Evolutionary conservation across 2,113 vertebrate species (phyloP).

Genomic region (Paradisaea rubra): DNA sequence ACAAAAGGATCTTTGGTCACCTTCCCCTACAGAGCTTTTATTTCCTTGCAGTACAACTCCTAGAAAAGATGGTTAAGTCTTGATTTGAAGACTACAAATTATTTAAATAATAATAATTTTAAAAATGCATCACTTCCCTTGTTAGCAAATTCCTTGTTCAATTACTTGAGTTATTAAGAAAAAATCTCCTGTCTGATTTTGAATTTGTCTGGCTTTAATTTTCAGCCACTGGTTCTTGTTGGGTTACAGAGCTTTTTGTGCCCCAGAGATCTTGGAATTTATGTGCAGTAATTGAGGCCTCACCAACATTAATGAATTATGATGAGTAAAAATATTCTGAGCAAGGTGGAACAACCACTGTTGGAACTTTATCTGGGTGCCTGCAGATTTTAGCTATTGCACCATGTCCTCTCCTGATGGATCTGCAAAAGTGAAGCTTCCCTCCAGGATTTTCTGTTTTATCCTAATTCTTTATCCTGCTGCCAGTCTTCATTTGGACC

Average conservation of each 20-base stretch:
- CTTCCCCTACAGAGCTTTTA: not conserved
- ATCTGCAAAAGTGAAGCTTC: not conserved
- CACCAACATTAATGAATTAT: not conserved
- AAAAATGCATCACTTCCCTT: not conserved
- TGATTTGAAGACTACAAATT: not conserved
- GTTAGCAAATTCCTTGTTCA: not conserved
- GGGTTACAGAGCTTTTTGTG: not conserved
- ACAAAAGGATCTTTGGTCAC: not conserved
- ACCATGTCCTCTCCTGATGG: not conserved
- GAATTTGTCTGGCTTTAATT: slow-evolving; percentile 1
- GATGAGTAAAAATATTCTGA: not conserved
- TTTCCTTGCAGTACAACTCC: not conserved
- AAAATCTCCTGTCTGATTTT: not conserved
- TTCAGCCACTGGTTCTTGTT: not conserved
- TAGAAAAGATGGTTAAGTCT: not conserved
- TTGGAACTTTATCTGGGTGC: not conserved
- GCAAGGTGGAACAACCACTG: not conserved
- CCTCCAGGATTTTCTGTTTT: not conserved
- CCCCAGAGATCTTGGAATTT: not conserved
- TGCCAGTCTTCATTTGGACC: not conserved
- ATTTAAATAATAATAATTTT: not conserved
- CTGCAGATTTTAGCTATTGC: not conserved
- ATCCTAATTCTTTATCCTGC: not conserved
- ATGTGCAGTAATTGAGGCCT: not conserved
- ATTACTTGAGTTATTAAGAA: not conserved